phyloP scores from a whole-genome alignment of 2,797 vertebrate species.

The Mus caroli region DNA sequence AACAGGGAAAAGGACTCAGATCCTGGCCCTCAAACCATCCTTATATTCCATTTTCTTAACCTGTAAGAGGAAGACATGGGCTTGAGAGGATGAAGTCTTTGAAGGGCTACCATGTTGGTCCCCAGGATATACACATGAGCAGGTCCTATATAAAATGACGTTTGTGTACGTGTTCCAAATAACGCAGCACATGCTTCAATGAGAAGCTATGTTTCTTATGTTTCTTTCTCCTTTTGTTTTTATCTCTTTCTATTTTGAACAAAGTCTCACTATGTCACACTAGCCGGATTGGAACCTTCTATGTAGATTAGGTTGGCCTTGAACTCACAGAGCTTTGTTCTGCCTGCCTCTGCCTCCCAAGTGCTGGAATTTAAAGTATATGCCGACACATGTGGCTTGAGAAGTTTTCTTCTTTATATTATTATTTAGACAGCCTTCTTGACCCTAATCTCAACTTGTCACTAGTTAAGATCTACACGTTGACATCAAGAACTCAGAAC shows the following conservation, averaged over 20 bases:
- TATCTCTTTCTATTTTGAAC: background rate
- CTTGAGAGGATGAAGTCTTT: slow-evolving; percentile 19
- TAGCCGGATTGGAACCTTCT: background rate
- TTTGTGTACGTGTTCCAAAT: background rate
- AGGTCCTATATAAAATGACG: background rate
- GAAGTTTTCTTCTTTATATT: background rate
- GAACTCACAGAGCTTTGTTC: background rate
- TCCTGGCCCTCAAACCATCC: background rate
- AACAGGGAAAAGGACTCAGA: background rate
- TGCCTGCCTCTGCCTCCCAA: background rate
- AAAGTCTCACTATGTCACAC: background rate
- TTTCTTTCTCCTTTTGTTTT: no score
- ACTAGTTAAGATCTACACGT: background rate
- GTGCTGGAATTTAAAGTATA: background rate
- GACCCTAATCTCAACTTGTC: background rate
- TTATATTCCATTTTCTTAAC: background rate
- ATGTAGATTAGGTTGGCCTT: background rate
- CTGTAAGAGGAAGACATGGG: background rate
- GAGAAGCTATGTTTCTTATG: background rate
- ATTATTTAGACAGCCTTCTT: background rate
- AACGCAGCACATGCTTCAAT: background rate
- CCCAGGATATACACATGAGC: background rate
- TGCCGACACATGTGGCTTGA: background rate
- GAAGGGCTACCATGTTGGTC: background rate
- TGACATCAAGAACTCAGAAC: background rate